Percentiles rank a stretch among this genome's conserved stretches.
These are phyloP conservation scores for Neosilurus hyrtlii DNA, from an alignment of 2,797 vertebrate genomes.

Conservation along the genomic window DNA sequence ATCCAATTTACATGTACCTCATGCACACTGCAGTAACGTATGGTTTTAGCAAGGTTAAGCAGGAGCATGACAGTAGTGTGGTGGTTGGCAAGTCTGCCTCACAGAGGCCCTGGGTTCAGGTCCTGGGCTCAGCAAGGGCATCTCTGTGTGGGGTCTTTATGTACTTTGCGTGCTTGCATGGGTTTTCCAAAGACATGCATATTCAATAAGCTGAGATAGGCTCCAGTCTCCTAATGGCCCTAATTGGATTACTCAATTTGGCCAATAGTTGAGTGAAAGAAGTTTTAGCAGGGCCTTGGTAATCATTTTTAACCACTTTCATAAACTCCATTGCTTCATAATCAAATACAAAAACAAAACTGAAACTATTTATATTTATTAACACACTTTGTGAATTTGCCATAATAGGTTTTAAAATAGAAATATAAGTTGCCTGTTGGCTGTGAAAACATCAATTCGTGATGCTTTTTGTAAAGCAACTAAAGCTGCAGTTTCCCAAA, in stretches of 20 bases:
- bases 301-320: not conserved
- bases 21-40: not conserved
- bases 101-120: too few species aligned
- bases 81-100: too few species aligned
- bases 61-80: too few species aligned
- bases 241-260: too few species aligned
- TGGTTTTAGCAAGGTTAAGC: not conserved
- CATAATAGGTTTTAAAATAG: not conserved
- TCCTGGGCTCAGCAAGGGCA: too few species aligned
- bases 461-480: conserved; percentile 6
- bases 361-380: not conserved
- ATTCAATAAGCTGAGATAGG: too few species aligned
- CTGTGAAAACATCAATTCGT: conserved; percentile 13
- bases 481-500: conserved; percentile 15
- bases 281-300: not conserved
- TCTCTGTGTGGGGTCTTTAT: too few species aligned
- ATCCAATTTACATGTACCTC: not conserved
- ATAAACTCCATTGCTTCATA: not conserved
- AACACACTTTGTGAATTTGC: not conserved
- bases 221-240: too few species aligned
- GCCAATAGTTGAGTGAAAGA: too few species aligned
- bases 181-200: too few species aligned
- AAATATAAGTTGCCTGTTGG: not conserved
- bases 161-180: too few species aligned
- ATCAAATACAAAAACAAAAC: not conserved